These are phyloP conservation scores for Drosophila nigromelanica DNA, from an alignment of 1,140 invertebrate genomes.

Conservation along the genomic window DNA sequence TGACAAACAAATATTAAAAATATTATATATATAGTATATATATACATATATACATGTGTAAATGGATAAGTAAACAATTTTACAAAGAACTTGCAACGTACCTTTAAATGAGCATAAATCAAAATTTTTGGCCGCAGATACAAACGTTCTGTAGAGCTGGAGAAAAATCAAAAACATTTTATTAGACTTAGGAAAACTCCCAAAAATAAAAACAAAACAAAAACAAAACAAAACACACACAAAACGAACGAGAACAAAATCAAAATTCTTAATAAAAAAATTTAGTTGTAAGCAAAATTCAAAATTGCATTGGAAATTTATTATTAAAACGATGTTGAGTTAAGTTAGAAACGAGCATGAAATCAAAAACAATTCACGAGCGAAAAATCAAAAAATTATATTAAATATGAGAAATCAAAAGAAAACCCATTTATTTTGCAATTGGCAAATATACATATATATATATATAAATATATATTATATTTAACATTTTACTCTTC, in stretches of 20 bases:
- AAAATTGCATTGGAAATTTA: conserved; percentile 62
- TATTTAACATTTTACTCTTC: no score
- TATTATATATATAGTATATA: conserved; percentile 33
- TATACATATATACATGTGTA: conserved; percentile 30
- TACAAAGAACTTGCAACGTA: conserved; percentile 77
- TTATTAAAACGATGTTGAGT: conserved; percentile 53
- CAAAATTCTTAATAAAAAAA: conserved; percentile 52
- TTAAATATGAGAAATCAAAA: conserved; percentile 45
- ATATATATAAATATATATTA: no score
- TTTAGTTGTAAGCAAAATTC: conserved; percentile 60
- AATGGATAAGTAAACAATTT: conserved; percentile 63
- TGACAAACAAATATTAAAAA: conserved; percentile 25
- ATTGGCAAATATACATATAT: no score
- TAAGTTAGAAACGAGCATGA: conserved; percentile 29
- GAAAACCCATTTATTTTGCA: no score
- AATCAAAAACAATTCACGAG: conserved; percentile 58
- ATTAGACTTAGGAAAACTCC: conserved; percentile 62
- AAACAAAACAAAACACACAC: conserved; percentile 11
- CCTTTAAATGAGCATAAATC: conserved; percentile 82
- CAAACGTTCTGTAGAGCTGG: conserved; percentile 39
- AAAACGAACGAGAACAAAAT: conserved; percentile 39
- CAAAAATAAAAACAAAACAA: conserved; percentile 11
- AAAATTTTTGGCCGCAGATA: conserved; percentile 71
- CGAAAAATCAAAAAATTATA: conserved; percentile 69
- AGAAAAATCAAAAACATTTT: conserved; percentile 66